Conservation (phyloP, 2,113 vertebrate species). For the Oxyruncus cristatus region DNA sequence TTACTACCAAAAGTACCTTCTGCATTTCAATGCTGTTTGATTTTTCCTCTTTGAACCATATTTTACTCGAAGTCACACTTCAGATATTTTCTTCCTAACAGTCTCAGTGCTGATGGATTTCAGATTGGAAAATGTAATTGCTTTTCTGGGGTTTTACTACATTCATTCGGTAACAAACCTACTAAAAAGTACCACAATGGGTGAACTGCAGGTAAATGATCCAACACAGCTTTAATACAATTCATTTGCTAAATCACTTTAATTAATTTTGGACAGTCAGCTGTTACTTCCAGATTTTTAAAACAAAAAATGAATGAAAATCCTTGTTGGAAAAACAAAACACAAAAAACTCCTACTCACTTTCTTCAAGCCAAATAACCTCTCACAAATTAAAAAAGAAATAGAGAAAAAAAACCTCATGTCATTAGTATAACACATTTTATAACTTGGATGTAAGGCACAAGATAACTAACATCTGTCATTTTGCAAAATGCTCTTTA, state of each 20-base stretch:
- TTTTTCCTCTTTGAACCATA: background rate
- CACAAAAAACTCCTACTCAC: accelerated
- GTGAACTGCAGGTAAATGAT: slow-evolving; percentile 26
- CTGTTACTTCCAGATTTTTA: background rate
- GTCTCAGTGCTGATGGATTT: background rate
- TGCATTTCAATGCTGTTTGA: background rate
- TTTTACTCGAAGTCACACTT: background rate
- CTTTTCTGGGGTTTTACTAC: slow-evolving; percentile 18
- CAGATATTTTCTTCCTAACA: background rate
- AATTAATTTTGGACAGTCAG: background rate
- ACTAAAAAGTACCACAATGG: slow-evolving; percentile 4
- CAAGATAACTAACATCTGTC: background rate
- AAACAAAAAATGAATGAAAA: background rate
- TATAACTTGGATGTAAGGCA: background rate
- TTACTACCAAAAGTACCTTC: background rate
- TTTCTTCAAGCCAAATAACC: background rate
- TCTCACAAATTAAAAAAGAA: background rate
- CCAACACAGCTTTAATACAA: slow-evolving; percentile 8
- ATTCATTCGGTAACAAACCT: background rate
- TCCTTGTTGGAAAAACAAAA: background rate
- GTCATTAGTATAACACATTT: background rate
- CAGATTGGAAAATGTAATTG: slow-evolving; percentile 16
- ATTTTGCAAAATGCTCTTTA: background rate
- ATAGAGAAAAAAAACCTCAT: background rate
- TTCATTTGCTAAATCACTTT: slow-evolving; percentile 15